Base-by-base conservation (phyloP, 2,797 vertebrate species). In the Pipistrellus pipistrellus region DNA sequence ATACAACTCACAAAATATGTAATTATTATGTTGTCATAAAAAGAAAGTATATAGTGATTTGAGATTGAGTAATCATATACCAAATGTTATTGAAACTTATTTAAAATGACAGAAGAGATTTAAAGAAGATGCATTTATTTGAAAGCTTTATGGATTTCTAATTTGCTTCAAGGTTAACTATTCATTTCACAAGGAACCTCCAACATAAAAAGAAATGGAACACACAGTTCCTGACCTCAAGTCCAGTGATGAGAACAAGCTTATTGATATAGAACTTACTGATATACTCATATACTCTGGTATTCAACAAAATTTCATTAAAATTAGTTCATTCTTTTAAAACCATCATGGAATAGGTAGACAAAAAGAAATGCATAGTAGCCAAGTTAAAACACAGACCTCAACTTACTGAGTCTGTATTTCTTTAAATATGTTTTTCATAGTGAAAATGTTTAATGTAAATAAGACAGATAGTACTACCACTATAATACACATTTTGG, bases 41-140 rank as follows among this genome's bases (percentile, higher is more conserved):
- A 90, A 72, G 41, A 91, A 14, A 64, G 18, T 76, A 1, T 64
- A 73, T 84, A 9, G 55, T 78, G 30, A 75, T 72, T 9, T 69
- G 48, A 57, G 15, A 91, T 2, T 77, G 32, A 87, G 77, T 89
- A 76, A 86, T 48, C 8, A 68, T 4, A 82, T 35, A 85, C 8
- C 27, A 73, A 84, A 88, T 78, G 73, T 90, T 95, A 51, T 8
- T 94, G 46, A 95, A 89, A 89, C 41, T 53, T 71, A 55, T 80
- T 96, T 78, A 78, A 93, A 91, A 96, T 62, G 71, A 88, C 46
- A 78, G 11, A 95, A 94, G 57, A 87, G 18, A 90, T 80, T 84
- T 90, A 87, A 88, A 95, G 59, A 92, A 46, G 32, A 83, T 66
- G 32, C 1, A 83, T 41, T 85, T 90, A 88, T 62, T 75, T 95